Conservation (phyloP, 2,888 invertebrate genomes). For the Caenorhabditis afra region DNA sequence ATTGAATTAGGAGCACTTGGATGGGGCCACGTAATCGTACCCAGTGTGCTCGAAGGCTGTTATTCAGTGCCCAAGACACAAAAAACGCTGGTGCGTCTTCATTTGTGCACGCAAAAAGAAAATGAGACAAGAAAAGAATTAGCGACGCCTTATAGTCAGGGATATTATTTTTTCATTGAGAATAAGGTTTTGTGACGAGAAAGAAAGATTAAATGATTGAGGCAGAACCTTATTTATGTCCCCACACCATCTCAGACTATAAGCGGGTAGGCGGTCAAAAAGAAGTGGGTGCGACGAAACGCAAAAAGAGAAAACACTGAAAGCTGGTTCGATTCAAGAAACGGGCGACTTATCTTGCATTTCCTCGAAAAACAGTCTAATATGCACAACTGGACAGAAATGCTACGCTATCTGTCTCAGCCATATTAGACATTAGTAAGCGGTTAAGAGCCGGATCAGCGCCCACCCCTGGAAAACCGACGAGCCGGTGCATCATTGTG, state of each 20-base stretch:
- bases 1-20: constrained; percentile 33
- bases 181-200: too few species aligned
- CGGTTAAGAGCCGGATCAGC: constrained; percentile 33
- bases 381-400: not conserved
- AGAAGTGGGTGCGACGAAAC: constrained; percentile 1
- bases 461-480: constrained; percentile 4
- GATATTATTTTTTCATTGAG: constrained; percentile 12
- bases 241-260: too few species aligned
- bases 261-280: not conserved
- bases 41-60: constrained; percentile 5
- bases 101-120: not conserved
- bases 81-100: constrained; percentile 6
- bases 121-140: too few species aligned
- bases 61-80: constrained; percentile 3
- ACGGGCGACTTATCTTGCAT: not conserved
- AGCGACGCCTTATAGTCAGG: not conserved
- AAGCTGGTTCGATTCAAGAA: not conserved
- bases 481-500: not conserved
- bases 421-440: constrained; percentile 6
- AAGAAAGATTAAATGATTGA: too few species aligned
- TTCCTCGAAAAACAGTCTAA: constrained; percentile 4
- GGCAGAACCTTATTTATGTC: too few species aligned
- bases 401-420: constrained; percentile 7
- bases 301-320: not conserved
- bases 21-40: constrained; percentile 12